These are phyloP conservation scores for Cerastis leucographa DNA, from an alignment of 2,888 invertebrate species.

Conservation along the genomic window DNA sequence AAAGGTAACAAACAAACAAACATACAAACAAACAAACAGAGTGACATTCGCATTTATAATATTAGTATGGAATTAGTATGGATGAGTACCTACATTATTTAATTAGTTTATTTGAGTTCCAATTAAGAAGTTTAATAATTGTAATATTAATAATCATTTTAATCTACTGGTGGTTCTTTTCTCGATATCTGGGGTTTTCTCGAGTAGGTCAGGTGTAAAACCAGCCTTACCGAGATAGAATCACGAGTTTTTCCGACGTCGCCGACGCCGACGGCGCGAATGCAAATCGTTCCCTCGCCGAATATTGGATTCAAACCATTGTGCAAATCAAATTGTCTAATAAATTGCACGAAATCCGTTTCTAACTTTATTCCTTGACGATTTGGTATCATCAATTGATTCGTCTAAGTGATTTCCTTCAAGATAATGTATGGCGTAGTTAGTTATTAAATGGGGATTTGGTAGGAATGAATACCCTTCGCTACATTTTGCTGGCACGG, in stretches of 20 bases:
- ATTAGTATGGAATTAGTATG: too few species aligned
- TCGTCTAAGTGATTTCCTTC: constrained; percentile 43
- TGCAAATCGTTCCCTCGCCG: constrained; percentile 67
- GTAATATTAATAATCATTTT: too few species aligned
- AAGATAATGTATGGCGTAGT: constrained; percentile 34
- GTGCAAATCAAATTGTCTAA: constrained; percentile 65
- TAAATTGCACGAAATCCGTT: constrained; percentile 68
- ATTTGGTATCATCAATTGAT: constrained; percentile 50
- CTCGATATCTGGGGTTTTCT: neutral
- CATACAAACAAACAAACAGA: too few species aligned
- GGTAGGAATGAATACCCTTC: neutral
- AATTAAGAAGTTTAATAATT: too few species aligned
- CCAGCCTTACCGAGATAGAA: constrained; percentile 24
- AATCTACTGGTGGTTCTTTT: neutral
- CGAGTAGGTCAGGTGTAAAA: neutral
- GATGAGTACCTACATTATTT: too few species aligned
- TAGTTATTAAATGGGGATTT: constrained; percentile 6
- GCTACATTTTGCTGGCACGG: neutral
- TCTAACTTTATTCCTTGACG: constrained; percentile 61
- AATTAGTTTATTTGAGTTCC: too few species aligned
- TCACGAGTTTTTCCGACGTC: constrained; percentile 30
- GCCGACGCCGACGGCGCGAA: constrained; percentile 42
- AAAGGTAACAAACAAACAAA: too few species aligned
- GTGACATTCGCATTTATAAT: too few species aligned
- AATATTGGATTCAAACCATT: constrained; percentile 69